phyloP scores from a whole-genome alignment of 2,888 invertebrate genomes.

The Phlogophora meticulosa region DNA sequence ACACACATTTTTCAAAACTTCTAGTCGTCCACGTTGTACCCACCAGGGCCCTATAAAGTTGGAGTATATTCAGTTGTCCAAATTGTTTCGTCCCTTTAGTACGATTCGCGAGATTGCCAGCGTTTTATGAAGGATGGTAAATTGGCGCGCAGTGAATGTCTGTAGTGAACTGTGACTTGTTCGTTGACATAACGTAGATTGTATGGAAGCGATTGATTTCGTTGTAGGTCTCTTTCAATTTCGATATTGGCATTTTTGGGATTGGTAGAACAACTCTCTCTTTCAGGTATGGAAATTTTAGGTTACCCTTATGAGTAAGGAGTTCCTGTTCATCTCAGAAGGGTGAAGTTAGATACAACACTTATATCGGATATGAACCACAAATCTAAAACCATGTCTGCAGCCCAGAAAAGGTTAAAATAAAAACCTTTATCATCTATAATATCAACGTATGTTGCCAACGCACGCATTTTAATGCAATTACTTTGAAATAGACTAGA shows the following conservation, averaged over 20 bases:
- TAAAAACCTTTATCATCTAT: no score
- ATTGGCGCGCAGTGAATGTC: conserved; percentile 45
- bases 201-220: conserved; percentile 45
- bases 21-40: conserved; percentile 13
- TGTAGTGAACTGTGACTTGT: conserved; percentile 16
- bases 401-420: no score
- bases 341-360: not conserved
- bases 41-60: conserved; percentile 58
- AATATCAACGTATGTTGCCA: no score
- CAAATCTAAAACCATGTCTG: no score
- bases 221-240: not conserved
- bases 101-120: conserved; percentile 59
- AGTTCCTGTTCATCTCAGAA: not conserved
- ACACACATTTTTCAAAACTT: conserved; percentile 61
- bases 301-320: not conserved
- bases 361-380: no score
- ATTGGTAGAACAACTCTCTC: not conserved
- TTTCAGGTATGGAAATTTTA: not conserved
- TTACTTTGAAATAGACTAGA: no score
- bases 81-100: conserved; percentile 67
- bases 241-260: not conserved
- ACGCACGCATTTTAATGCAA: no score
- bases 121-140: conserved; percentile 65
- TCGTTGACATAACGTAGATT: conserved; percentile 9
- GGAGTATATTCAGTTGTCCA: conserved; percentile 62